phyloP scores from a whole-genome alignment of 2,113 vertebrate genomes.

The Podocnemis expansa region DNA sequence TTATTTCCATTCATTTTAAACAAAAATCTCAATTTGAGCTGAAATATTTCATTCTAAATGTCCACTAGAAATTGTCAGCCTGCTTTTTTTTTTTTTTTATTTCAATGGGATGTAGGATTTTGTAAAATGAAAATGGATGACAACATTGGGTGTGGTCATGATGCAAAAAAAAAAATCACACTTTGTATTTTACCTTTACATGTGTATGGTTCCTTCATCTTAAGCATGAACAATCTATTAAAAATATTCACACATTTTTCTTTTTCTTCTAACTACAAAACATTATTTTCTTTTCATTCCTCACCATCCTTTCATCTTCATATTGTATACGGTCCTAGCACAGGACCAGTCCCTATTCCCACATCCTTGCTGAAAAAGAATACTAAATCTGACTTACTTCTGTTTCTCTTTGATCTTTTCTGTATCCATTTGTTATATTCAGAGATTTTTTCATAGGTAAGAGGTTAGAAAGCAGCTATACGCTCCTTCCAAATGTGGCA shows the following conservation, averaged over 20 bases:
- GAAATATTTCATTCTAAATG: background rate
- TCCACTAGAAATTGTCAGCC: background rate
- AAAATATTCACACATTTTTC: background rate
- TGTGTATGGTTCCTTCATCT: background rate
- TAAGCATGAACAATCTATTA: background rate
- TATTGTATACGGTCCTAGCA: background rate
- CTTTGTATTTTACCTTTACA: background rate
- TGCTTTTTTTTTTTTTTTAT: background rate
- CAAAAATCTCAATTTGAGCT: fast-evolving
- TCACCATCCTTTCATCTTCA: background rate
- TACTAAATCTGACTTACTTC: background rate
- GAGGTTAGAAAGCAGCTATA: background rate
- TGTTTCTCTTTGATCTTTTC: background rate
- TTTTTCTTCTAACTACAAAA: background rate
- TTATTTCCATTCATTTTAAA: too few species aligned
- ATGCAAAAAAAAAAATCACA: background rate
- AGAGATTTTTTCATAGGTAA: background rate
- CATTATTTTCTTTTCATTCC: background rate
- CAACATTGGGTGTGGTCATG: background rate
- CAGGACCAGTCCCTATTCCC: background rate
- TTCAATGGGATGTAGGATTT: background rate
- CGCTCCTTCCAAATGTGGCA: background rate
- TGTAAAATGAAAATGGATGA: background rate
- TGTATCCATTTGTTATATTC: background rate
- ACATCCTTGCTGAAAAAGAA: background rate